Percentiles rank a stretch among this genome's conserved stretches.
These are phyloP conservation scores for Calliphora vicina DNA, from an alignment of 1,140 invertebrate genomes.

Conservation along the genomic window DNA sequence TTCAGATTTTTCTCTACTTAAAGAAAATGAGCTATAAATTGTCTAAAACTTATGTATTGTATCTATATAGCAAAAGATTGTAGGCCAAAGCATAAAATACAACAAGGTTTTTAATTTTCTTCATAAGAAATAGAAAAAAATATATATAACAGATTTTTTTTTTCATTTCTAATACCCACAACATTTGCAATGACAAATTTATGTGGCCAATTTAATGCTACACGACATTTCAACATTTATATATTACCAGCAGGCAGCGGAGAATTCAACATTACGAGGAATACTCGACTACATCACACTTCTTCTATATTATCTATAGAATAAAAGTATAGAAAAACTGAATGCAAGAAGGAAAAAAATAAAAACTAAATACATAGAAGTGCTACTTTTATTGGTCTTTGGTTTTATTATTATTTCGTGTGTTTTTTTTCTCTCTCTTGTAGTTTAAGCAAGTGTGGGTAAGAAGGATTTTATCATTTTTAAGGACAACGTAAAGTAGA, in stretches of 20 bases:
- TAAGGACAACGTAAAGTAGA: neutral
- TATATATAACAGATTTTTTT: neutral
- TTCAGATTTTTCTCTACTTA: too few species aligned
- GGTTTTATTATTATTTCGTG: neutral
- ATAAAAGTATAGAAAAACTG: too few species aligned
- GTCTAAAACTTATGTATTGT: too few species aligned
- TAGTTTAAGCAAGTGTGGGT: neutral
- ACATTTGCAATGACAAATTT: slow-evolving; percentile 23
- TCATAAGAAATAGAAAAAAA: neutral
- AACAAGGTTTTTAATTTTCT: neutral
- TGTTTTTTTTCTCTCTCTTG: neutral
- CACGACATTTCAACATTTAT: slow-evolving; percentile 23
- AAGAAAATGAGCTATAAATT: too few species aligned
- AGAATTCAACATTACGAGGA: neutral
- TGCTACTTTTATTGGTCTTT: neutral
- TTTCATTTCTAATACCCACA: neutral
- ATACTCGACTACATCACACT: neutral
- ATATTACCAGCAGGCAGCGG: neutral
- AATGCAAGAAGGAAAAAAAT: neutral
- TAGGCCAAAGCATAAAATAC: neutral
- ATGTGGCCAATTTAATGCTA: slow-evolving; percentile 30
- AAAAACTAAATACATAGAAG: neutral
- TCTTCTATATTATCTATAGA: too few species aligned
- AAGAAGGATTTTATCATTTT: neutral
- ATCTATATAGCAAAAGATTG: too few species aligned